A percentile compares a stretch with the other conserved stretches of the same genome.
phyloP scores from a whole-genome alignment of 2,797 vertebrate species.

The Gambusia yucatana region DNA sequence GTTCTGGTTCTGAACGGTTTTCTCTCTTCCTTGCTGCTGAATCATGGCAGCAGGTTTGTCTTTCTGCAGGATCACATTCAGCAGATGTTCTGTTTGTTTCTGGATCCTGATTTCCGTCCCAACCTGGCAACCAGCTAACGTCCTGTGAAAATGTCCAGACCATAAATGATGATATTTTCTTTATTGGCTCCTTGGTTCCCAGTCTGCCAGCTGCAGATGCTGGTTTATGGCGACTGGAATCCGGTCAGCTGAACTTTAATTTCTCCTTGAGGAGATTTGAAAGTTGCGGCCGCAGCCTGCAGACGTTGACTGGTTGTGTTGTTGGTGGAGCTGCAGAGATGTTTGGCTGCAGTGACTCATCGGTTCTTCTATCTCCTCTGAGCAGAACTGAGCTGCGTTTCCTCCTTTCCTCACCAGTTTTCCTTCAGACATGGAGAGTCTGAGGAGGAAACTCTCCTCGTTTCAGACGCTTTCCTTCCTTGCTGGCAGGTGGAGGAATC shows the following conservation, averaged over 20 bases:
- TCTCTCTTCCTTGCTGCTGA: too few species aligned
- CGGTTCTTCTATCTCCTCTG: not conserved
- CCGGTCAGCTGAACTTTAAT: not conserved
- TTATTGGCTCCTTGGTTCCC: not conserved
- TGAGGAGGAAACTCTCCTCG: not conserved
- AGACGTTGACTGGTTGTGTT: not conserved
- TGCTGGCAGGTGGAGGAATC: not conserved
- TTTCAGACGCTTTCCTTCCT: not conserved
- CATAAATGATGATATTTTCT: not conserved
- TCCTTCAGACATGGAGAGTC: not conserved
- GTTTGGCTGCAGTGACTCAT: not conserved
- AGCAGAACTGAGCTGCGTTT: not conserved
- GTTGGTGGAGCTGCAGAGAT: too few species aligned
- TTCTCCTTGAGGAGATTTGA: not conserved
- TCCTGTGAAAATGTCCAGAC: not conserved
- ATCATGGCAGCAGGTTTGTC: not conserved
- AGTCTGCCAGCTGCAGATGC: not conserved
- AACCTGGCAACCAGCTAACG: too few species aligned
- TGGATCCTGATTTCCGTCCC: not conserved
- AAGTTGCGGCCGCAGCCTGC: not conserved
- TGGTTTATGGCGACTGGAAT: not conserved
- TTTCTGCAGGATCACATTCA: not conserved
- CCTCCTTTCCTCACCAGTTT: not conserved
- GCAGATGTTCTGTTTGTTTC: not conserved
- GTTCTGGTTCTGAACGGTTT: too few species aligned